phyloP scores from a whole-genome alignment of 2,797 vertebrate species.

The Pangasius krempfi region DNA sequence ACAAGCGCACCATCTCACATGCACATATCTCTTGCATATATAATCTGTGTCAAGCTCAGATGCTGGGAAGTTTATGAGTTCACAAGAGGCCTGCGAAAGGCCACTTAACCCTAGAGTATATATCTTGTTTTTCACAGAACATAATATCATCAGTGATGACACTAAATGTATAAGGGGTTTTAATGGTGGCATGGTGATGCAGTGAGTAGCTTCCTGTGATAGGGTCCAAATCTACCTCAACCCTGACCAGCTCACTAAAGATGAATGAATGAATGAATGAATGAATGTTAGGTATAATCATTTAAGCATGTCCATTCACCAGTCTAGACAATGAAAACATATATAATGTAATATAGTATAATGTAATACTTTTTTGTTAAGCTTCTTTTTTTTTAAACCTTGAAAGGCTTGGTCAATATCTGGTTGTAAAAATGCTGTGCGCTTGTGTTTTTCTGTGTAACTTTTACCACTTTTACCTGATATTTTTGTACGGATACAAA shows the following conservation, averaged over 20 bases:
- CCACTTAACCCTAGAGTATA: background rate
- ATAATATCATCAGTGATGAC: background rate
- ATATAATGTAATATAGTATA: no score
- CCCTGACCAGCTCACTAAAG: background rate
- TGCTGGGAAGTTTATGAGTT: background rate
- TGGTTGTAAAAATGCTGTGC: background rate
- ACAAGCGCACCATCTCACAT: background rate
- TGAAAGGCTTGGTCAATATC: background rate
- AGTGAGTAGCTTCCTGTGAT: background rate
- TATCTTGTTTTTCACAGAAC: background rate
- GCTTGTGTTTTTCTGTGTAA: background rate
- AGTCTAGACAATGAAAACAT: background rate
- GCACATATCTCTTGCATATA: background rate
- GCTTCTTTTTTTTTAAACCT: background rate
- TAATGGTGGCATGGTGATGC: background rate
- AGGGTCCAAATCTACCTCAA: background rate
- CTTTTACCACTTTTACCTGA: background rate
- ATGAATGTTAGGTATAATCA: background rate
- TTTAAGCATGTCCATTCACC: background rate
- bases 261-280: background rate
- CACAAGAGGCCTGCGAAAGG: background rate
- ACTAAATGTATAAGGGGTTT: background rate
- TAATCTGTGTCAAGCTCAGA: slow-evolving; percentile 7
- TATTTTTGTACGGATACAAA: background rate
- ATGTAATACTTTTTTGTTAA: background rate